Evolutionary conservation across 2,797 vertebrate species (phyloP), one percentile per base, ranked within the genome.

Genomic region (Chaenodraco wilsoni): DNA sequence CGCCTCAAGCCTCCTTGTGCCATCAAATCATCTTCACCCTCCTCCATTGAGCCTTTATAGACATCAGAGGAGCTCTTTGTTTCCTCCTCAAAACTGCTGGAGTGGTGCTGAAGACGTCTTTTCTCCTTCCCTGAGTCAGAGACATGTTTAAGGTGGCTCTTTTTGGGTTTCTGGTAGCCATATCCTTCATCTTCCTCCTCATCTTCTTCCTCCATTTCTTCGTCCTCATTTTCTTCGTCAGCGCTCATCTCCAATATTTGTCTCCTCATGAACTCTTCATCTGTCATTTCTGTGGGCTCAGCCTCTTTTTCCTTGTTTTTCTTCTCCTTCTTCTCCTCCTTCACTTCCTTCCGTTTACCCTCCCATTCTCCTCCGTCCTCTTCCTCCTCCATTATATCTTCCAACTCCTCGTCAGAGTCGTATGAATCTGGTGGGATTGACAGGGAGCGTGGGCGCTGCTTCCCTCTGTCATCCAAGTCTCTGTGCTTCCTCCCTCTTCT

Each of bases 201-300:
- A 16, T 93, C 94, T 3, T 93, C 91, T 77, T 94, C 93, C 52
- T 93, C 93, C 79, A 92, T 88, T 55, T 96, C 95, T 0, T 92
- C 87, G 61, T 93, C 92, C 43, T 94, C 93, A 57, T 91, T 94
- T 60, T 98, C 98, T 82, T 99, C 98, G 89, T 99, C 98, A 0
- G 98, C 98, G 1, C 98, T 99, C 98, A 99, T 99, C 89, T 99
- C 98, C 91, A 99, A 93, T 73, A 99, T 96, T 89, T 99, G 98
- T 79, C 96, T 94, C 74, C 98, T 94, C 97, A 99, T 99, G 90
- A 97, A 99, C 58, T 99, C 98, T 84, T 99, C 98, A 16, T 99
- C 98, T 0, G 95, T 96, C 86, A 95, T 94, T 37, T 96, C 95
- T 0, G 93, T 94, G 90, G 91, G 95, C 81, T 93, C 96, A 69